These are phyloP conservation scores for Pristionchus fissidentatus DNA, from an alignment of 2,888 invertebrate species.

Conservation along the genomic window DNA sequence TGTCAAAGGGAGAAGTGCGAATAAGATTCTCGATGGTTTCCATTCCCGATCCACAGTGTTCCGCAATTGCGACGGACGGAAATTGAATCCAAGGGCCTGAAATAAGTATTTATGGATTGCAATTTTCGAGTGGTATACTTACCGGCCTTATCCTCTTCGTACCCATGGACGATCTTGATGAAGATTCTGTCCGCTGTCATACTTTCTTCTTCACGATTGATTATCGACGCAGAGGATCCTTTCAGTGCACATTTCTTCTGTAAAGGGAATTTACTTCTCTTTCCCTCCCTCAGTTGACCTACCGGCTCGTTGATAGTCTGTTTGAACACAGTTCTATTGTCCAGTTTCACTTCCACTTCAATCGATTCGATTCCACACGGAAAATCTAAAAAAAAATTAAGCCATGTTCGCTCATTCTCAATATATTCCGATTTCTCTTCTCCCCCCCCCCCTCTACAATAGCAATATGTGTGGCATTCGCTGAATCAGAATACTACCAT, in stretches of 20 bases:
- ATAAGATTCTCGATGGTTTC: background rate
- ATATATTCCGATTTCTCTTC: too few species aligned
- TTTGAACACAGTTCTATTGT: background rate
- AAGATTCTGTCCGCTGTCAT: background rate
- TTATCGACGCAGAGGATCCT: background rate
- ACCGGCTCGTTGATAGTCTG: too few species aligned
- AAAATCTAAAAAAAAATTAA: too few species aligned
- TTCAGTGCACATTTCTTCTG: background rate
- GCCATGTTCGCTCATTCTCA: too few species aligned
- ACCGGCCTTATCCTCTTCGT: background rate
- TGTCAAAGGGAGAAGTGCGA: too few species aligned
- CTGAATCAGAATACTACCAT: too few species aligned
- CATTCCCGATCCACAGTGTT: background rate
- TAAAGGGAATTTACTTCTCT: background rate
- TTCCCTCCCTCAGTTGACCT: too few species aligned
- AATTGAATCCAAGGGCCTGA: slow-evolving; percentile 14
- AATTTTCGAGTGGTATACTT: background rate
- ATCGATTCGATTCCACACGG: background rate
- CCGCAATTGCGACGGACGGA: slow-evolving; percentile 15
- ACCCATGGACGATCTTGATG: background rate
- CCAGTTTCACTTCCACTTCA: background rate
- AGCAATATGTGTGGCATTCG: too few species aligned
- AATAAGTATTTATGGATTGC: too few species aligned
- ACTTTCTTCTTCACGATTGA: background rate
- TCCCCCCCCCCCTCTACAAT: too few species aligned